Conservation (phyloP, 2,797 vertebrate species). For the Catharus ustulatus region DNA sequence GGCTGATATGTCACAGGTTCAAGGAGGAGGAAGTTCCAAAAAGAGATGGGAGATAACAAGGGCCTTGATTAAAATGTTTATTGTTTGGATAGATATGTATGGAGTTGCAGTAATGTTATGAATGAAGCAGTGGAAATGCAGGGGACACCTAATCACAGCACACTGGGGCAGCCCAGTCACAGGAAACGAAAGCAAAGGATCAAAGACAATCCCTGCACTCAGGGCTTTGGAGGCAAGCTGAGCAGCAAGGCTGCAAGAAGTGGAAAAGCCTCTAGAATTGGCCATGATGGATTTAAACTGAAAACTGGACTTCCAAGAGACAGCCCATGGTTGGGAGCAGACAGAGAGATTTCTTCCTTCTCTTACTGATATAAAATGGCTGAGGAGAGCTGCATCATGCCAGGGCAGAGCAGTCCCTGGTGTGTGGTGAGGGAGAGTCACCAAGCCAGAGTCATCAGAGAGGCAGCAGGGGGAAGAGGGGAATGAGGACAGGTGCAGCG, state of each 20-base stretch:
- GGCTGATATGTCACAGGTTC: neutral
- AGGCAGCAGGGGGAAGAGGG: neutral
- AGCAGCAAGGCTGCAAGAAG: neutral
- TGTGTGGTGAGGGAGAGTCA: neutral
- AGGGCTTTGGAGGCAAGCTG: neutral
- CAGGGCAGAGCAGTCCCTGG: neutral
- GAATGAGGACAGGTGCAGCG: neutral
- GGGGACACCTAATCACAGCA: neutral
- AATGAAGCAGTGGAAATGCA: neutral
- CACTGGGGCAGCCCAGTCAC: neutral
- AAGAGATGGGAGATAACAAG: neutral
- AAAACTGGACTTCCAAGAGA: neutral
- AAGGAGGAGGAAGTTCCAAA: constrained; percentile 4
- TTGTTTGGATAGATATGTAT: neutral
- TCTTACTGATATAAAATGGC: neutral
- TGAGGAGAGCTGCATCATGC: accelerated
- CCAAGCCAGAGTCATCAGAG: neutral
- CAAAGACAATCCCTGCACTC: neutral
- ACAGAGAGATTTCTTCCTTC: neutral
- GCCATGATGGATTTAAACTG: neutral
- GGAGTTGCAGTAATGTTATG: neutral
- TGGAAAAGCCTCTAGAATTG: neutral
- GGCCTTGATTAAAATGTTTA: neutral
- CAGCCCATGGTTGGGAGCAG: neutral
- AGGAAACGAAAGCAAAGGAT: neutral